Conservation (phyloP, 2,113 vertebrate species). For the Microcebus murinus region DNA sequence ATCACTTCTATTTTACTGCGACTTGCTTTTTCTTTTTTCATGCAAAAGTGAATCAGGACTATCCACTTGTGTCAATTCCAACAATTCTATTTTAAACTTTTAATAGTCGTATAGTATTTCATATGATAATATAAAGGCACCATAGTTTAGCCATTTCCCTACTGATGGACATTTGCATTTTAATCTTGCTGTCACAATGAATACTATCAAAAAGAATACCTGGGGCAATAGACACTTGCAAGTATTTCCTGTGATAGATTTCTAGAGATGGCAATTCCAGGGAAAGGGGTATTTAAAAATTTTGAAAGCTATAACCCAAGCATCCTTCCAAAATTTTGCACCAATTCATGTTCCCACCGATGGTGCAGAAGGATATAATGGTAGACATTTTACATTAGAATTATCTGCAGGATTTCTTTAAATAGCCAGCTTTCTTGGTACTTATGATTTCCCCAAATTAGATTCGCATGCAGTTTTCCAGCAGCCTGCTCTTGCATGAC, state of each 20-base stretch:
- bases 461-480: background rate
- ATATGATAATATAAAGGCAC: background rate
- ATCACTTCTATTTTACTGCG: background rate
- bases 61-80: background rate
- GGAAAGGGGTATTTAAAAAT: background rate
- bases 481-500: background rate
- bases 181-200: background rate
- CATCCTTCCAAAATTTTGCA: background rate
- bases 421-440: slow-evolving; percentile 19
- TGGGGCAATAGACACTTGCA: background rate
- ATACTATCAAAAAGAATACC: background rate
- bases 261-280: background rate
- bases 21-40: background rate
- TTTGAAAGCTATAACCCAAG: background rate
- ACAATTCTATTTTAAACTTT: background rate
- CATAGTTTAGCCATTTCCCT: background rate
- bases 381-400: background rate
- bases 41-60: background rate
- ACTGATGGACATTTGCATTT: background rate
- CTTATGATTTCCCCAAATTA: background rate
- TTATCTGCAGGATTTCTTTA: slow-evolving; percentile 11
- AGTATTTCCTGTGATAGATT: background rate
- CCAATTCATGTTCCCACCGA: background rate
- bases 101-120: background rate
- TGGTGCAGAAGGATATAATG: background rate